Percentiles rank a stretch among this genome's conserved stretches.
These are phyloP conservation scores for Amphiura filiformis DNA, from an alignment of 35 echinoderm and acorn worm species.

Conservation along the genomic window DNA sequence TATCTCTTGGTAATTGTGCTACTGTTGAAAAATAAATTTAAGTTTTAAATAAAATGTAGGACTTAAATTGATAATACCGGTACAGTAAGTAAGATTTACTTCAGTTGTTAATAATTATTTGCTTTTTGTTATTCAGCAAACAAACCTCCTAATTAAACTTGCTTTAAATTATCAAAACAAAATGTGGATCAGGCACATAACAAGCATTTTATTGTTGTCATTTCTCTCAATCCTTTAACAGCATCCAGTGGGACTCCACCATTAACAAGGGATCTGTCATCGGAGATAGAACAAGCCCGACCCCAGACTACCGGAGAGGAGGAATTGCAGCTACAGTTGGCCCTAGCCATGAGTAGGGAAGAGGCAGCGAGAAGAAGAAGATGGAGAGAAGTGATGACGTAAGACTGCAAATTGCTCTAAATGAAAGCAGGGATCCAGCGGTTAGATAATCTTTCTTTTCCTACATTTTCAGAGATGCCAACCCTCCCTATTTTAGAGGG, in stretches of 20 bases:
- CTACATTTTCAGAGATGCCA: neutral
- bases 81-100: too few relatives aligned
- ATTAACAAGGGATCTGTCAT: slow-evolving; percentile 25
- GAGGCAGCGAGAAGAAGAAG: slow-evolving; percentile 72
- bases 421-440: slow-evolving; percentile 77
- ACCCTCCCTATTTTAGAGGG: too few relatives aligned
- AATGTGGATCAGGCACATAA: too few relatives aligned
- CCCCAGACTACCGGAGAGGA: slow-evolving; percentile 90
- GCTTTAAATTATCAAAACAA: too few relatives aligned
- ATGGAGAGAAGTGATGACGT: slow-evolving; percentile 73
- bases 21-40: too few relatives aligned
- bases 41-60: too few relatives aligned
- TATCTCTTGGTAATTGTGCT: too few relatives aligned
- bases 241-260: slow-evolving; percentile 28
- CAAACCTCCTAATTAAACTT: too few relatives aligned
- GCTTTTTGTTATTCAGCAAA: too few relatives aligned
- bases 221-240: neutral
- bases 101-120: too few relatives aligned
- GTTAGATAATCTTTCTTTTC: neutral
- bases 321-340: slow-evolving; percentile 93
- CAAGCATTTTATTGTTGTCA: too few relatives aligned
- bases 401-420: slow-evolving; percentile 86
- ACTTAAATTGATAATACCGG: too few relatives aligned
- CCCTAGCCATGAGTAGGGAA: slow-evolving; percentile 93
- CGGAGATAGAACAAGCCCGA: slow-evolving; percentile 97